Evolutionary conservation across 2,888 invertebrate genomes (phyloP).

Genomic region (Celastrina argiolus): DNA sequence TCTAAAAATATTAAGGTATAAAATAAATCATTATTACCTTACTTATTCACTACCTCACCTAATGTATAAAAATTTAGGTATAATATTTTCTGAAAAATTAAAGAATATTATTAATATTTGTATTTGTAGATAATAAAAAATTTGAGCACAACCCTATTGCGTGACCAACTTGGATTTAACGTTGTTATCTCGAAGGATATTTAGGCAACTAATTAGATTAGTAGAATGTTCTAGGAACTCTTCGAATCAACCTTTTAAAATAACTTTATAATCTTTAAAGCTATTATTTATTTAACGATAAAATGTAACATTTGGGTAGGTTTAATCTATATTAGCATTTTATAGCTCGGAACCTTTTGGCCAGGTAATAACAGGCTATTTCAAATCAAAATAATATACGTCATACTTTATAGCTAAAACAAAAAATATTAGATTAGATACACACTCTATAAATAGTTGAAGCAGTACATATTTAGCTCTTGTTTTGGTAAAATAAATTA

Average conservation of each 20-base stretch:
- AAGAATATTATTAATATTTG: no score
- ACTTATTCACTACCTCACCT: no score
- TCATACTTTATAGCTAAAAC: neutral
- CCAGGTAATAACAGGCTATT: constrained; percentile 3
- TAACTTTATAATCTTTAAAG: constrained; percentile 22
- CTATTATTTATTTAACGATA: constrained; percentile 3
- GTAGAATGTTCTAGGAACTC: constrained; percentile 43
- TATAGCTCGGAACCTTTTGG: neutral
- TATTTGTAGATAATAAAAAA: no score
- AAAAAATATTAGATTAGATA: neutral
- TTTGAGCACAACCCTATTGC: constrained; percentile 26
- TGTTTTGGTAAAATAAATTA: no score
- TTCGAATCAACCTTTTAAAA: constrained; percentile 24
- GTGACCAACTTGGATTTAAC: constrained; percentile 32
- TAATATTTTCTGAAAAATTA: no score
- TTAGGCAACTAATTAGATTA: constrained; percentile 50
- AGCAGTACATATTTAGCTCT: no score
- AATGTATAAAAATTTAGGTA: no score
- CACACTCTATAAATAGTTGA: no score
- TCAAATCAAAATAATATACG: neutral
- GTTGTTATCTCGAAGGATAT: constrained; percentile 45
- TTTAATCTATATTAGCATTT: constrained; percentile 11
- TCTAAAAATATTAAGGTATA: no score
- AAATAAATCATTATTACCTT: no score
- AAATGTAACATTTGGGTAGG: neutral